phyloP scores from a whole-genome alignment of 2,888 invertebrate genomes.

The Mesorhabditis sp. region DNA sequence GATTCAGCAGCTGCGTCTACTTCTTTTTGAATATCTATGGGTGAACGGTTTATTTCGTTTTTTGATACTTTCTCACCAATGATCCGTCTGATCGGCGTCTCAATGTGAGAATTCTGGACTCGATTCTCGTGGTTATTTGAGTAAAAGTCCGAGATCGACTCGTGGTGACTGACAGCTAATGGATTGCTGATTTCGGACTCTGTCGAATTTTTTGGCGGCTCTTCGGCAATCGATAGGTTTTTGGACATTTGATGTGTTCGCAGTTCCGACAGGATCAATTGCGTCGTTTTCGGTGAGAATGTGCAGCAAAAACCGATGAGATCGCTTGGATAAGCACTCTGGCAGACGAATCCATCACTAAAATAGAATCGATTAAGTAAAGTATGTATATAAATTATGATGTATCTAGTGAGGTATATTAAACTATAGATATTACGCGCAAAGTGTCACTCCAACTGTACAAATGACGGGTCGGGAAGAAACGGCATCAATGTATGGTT shows the following conservation, averaged over 20 bases:
- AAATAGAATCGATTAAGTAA: background rate
- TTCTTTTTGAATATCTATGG: background rate
- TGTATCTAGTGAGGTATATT: background rate
- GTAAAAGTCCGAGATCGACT: background rate
- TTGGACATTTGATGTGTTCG: slow-evolving; percentile 1
- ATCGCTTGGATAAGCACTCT: slow-evolving; percentile 20
- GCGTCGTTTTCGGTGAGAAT: slow-evolving; percentile 18
- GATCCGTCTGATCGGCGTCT: background rate
- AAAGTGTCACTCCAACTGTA: slow-evolving; percentile 32
- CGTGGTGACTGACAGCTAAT: background rate
- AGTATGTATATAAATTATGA: too few species aligned
- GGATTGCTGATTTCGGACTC: background rate
- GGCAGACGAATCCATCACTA: slow-evolving; percentile 31
- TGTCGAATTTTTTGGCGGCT: background rate
- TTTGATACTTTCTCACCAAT: background rate
- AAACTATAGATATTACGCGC: background rate
- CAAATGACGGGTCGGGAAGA: slow-evolving; percentile 25
- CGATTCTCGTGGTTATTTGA: too few species aligned
- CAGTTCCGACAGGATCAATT: background rate
- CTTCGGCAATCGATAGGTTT: background rate
- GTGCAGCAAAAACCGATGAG: slow-evolving; percentile 38
- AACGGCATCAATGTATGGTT: slow-evolving; percentile 19
- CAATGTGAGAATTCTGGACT: background rate
- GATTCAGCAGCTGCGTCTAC: background rate
- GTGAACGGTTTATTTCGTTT: too few species aligned